Base-by-base conservation (phyloP, 2,113 vertebrate genomes). In the Elephantulus edwardii region DNA sequence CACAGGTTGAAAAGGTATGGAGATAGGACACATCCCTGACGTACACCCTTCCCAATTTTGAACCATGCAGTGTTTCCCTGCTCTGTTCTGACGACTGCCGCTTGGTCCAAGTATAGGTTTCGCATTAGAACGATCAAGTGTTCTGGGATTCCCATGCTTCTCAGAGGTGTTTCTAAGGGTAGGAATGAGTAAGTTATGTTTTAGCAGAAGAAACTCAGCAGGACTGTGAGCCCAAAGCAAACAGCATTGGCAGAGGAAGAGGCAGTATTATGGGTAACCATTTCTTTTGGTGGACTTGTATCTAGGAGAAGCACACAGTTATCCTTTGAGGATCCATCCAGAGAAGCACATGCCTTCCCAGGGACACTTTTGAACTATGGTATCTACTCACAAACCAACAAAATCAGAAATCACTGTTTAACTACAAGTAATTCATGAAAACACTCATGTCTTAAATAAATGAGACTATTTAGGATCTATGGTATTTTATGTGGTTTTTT, bases 341-440 rank as follows among this genome's bases (percentile, higher is more conserved):
- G 83, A 58, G 81, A 54, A 62, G 17, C 16, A 33, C 7, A 74
- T 11, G 42, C 62, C 19, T 90, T 74, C 62, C 48, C 10, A 78
- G 54, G 50, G 76, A 50, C 8, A 81, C 6, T 81, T 48, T 10
- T 35, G 28, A 79, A 48, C 60, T 56, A 48, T 40, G 46, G 35
- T 17, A 52, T 44, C 52, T 42, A n/a, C 17, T 56, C 54, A n/a
- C 50, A 48, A 24, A 66, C 19, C 62, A 83, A n/a, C 17, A 86
- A 91, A 83, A 70, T 86, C 52, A 90, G 77, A 95, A 89, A 85
- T 30, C 22, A 76, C 5, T 24, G 40, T 64, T 82, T 84, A 62
- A 58, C 44, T 70, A 72, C 8, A 93, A 94, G 7, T 48, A 78
- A 80, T 33, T 58, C 58, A 86, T 3, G 11, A 70, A 89, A 91